A percentile compares a stretch with the other conserved stretches of the same genome.
These are phyloP conservation scores for Sciurus niger DNA, from an alignment of 2,113 vertebrate genomes.

Conservation along the genomic window DNA sequence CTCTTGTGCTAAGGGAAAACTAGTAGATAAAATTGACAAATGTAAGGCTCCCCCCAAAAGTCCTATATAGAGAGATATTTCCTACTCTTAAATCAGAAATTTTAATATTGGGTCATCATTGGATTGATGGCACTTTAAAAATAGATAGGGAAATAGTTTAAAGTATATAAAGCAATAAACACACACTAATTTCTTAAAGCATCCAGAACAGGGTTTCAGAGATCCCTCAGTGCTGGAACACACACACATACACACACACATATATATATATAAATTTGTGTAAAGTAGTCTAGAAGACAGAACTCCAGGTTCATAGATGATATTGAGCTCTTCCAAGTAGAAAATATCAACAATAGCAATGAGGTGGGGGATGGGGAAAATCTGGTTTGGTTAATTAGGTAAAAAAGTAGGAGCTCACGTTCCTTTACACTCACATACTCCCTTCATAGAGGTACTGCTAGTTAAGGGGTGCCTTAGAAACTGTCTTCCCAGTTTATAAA, in stretches of 20 bases:
- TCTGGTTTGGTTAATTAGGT: neutral
- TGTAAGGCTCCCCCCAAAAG: neutral
- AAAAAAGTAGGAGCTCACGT: neutral
- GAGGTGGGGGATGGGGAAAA: neutral
- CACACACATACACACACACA: neutral
- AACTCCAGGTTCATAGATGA: neutral
- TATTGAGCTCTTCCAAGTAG: conserved; percentile 5
- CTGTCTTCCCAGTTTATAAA: neutral
- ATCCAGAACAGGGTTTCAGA: neutral
- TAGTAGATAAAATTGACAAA: conserved; percentile 7
- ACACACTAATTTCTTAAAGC: conserved; percentile 18
- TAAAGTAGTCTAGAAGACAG: neutral
- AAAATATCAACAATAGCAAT: conserved; percentile 22
- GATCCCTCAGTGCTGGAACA: conserved; percentile 1
- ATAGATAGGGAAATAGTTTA: neutral
- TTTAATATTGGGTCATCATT: conserved; percentile 23
- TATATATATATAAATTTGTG: neutral
- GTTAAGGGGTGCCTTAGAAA: neutral
- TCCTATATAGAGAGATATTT: neutral
- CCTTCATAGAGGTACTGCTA: neutral
- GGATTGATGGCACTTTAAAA: conserved; percentile 12
- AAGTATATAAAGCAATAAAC: conserved; percentile 9
- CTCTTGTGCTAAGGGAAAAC: neutral
- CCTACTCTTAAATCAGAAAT: conserved; percentile 24
- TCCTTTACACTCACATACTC: neutral